Evolutionary conservation across 2,797 vertebrate species (phyloP).

Genomic region (Platalea minor): DNA sequence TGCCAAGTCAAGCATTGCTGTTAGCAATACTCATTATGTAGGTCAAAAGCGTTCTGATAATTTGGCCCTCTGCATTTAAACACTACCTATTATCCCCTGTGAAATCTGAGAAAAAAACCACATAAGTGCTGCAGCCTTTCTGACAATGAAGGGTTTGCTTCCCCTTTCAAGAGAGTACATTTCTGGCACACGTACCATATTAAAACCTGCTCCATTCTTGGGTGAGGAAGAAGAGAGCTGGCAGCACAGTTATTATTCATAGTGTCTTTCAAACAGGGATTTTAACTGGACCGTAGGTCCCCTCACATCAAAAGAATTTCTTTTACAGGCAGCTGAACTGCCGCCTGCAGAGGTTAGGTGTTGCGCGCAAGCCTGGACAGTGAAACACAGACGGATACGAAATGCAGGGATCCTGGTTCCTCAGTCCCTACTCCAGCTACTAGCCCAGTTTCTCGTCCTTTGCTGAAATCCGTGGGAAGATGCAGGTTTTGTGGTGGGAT

Average conservation of each 20-base stretch:
- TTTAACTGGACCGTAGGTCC: neutral
- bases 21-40: neutral
- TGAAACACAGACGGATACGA: neutral
- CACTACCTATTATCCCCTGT: neutral
- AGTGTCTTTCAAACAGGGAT: neutral
- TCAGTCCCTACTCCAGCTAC: neutral
- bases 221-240: neutral
- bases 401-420: neutral
- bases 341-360: neutral
- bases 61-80: neutral
- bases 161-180: neutral
- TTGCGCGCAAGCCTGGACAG: neutral
- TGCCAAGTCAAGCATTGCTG: neutral
- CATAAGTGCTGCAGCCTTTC: neutral
- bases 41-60: neutral
- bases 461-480: neutral
- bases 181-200: neutral
- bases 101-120: neutral
- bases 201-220: neutral
- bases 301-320: neutral
- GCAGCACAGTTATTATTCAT: neutral
- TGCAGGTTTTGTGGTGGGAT: neutral
- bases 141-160: neutral
- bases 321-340: neutral
- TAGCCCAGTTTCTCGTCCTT: accelerated